These are phyloP conservation scores for Marcusenius ussheri DNA, from an alignment of 2,113 vertebrate genomes.

Conservation along the genomic window DNA sequence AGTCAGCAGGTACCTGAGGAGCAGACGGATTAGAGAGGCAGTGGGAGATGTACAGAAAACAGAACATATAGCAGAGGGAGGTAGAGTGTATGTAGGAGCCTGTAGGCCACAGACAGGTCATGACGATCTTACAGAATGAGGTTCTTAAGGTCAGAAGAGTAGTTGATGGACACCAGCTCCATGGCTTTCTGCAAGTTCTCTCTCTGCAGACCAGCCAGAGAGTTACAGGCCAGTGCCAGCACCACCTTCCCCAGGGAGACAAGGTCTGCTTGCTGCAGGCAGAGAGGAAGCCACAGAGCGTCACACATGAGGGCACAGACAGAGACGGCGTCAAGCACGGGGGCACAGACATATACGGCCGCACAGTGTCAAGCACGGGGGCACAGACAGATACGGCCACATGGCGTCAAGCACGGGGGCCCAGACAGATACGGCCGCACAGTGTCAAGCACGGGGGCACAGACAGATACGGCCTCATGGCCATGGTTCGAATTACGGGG, in stretches of 20 bases:
- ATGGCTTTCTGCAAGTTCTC: slow-evolving; percentile 79
- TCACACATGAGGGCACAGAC: background rate
- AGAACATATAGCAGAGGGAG: background rate
- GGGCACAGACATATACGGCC: background rate
- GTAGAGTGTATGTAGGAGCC: background rate
- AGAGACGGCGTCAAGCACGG: no score
- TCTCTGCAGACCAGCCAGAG: slow-evolving; percentile 93
- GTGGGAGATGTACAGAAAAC: background rate
- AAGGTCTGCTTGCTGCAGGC: slow-evolving; percentile 73
- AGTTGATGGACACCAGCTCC: slow-evolving; percentile 80
- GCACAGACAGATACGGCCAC: background rate
- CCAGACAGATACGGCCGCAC: no score
- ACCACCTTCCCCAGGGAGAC: slow-evolving; percentile 85
- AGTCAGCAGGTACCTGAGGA: slow-evolving; percentile 84
- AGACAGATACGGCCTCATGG: no score
- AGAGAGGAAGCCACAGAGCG: background rate
- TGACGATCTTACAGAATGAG: slow-evolving; percentile 48
- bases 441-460: no score
- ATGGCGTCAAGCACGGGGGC: no score
- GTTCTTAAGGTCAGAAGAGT: slow-evolving; percentile 80
- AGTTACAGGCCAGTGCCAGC: slow-evolving; percentile 95
- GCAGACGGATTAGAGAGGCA: background rate
- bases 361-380: no score
- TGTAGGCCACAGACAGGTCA: background rate
- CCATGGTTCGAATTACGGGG: no score